These are phyloP conservation scores for Puma concolor DNA, from an alignment of 2,113 vertebrate species.

Conservation along the genomic window DNA sequence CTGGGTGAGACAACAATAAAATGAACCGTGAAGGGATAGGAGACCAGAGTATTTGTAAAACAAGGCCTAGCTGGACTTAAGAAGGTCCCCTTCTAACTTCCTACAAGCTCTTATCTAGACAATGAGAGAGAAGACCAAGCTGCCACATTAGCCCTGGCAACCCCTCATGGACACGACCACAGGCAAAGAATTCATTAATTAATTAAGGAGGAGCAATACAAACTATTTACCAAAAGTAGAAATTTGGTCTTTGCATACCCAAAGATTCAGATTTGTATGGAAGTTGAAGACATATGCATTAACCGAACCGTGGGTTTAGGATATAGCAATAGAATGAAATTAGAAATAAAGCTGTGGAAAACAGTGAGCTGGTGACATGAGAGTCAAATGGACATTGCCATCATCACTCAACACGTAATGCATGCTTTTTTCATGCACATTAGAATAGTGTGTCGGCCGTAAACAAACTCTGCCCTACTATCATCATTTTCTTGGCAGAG, in stretches of 20 bases:
- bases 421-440: neutral
- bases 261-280: neutral
- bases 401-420: neutral
- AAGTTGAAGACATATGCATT: neutral
- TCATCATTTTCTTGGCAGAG: slow-evolving; percentile 24
- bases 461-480: neutral
- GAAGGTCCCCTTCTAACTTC: neutral
- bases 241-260: neutral
- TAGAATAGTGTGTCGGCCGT: neutral
- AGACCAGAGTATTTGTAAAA: neutral
- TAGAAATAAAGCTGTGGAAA: neutral
- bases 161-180: neutral
- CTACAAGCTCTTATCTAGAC: neutral
- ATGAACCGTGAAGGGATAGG: neutral
- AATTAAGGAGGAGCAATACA: neutral
- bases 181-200: neutral
- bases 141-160: neutral
- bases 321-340: neutral
- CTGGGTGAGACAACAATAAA: neutral
- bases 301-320: neutral
- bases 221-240: neutral
- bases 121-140: neutral
- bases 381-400: neutral
- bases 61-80: neutral
- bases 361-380: neutral